phyloP scores from a whole-genome alignment of 2,113 vertebrate species.

The Leptocoma aspasia region DNA sequence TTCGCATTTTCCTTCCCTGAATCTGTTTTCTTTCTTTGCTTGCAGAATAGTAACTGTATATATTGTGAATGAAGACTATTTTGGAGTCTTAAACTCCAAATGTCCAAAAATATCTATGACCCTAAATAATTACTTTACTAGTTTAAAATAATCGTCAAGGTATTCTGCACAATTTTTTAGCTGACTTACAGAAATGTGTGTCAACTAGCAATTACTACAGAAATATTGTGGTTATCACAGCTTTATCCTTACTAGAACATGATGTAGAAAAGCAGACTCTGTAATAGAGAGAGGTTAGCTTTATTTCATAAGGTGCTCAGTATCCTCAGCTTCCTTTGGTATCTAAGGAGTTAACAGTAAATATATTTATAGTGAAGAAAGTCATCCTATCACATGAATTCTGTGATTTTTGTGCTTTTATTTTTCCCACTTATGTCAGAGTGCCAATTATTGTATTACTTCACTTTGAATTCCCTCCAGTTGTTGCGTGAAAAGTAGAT shows the following conservation, averaged over 20 bases:
- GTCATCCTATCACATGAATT: not conserved
- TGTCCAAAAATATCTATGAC: not conserved
- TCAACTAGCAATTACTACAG: accelerated
- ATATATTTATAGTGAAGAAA: not conserved
- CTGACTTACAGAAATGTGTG: not conserved
- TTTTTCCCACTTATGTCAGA: not conserved
- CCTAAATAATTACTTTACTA: not conserved
- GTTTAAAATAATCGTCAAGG: not conserved
- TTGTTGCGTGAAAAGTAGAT: not conserved
- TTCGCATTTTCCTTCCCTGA: not conserved
- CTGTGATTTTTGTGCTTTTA: not conserved
- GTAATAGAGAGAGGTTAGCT: not conserved
- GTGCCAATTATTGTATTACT: not conserved
- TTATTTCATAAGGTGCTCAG: not conserved
- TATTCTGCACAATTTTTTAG: not conserved
- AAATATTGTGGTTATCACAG: not conserved
- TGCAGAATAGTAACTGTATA: not conserved
- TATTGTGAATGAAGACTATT: not conserved
- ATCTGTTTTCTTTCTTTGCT: not conserved
- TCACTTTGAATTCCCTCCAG: not conserved
- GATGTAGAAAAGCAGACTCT: not conserved
- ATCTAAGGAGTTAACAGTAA: not conserved
- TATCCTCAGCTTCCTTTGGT: not conserved
- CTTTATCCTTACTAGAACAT: not conserved
- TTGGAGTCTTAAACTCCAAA: not conserved